Evolutionary conservation across 2,113 vertebrate species (phyloP).

Genomic region (Micronycteris hirsuta): DNA sequence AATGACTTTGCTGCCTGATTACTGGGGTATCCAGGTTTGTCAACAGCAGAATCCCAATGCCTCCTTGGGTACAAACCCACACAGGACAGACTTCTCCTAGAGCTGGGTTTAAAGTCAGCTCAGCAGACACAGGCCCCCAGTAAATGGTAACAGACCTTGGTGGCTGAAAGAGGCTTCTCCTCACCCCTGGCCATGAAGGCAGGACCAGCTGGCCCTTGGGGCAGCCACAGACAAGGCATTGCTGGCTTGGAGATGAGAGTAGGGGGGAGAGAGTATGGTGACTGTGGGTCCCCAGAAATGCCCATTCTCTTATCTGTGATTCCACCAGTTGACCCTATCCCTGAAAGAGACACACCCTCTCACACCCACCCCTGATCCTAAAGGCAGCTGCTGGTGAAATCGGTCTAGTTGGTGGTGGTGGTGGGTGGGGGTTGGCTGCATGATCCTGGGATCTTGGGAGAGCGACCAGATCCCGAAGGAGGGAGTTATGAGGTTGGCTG

Average conservation of each 20-base stretch:
- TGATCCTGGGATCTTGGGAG: neutral
- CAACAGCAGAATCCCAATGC: neutral
- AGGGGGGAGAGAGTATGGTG: neutral
- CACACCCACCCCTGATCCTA: neutral
- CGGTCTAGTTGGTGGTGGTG: neutral
- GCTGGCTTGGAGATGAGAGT: neutral
- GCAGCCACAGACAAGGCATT: neutral
- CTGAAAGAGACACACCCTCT: neutral
- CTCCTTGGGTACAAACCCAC: neutral
- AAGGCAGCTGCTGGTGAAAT: neutral
- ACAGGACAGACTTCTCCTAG: neutral
- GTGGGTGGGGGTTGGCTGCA: accelerated
- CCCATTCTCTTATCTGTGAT: neutral
- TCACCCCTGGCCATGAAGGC: neutral
- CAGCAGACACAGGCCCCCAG: neutral
- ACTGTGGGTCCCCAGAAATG: neutral
- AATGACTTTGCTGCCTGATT: neutral
- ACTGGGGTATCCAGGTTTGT: neutral
- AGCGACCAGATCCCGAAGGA: neutral
- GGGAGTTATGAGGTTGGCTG: neutral
- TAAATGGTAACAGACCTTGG: neutral
- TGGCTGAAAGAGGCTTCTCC: neutral
- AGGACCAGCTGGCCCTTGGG: neutral
- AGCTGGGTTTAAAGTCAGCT: neutral
- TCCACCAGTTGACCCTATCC: neutral